Percentiles rank a stretch among this genome's conserved stretches.
These are phyloP conservation scores for Leucopternis melanops DNA, from an alignment of 2,113 vertebrate species.

Conservation along the genomic window DNA sequence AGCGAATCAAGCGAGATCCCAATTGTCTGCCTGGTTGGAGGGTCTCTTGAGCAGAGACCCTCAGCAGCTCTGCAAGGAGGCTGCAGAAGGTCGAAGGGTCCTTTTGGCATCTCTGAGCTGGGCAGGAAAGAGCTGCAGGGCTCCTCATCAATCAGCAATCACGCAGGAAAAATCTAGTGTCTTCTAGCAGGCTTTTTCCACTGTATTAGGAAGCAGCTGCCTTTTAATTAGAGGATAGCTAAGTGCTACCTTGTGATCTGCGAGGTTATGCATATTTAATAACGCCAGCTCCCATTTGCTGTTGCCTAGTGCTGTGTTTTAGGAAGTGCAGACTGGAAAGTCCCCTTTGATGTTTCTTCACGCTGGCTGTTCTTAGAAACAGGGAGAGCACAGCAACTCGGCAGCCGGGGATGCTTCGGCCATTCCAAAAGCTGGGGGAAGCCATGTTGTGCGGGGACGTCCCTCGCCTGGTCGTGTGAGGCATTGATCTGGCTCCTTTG, in stretches of 20 bases:
- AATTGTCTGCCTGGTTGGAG: background rate
- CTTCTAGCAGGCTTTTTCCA: background rate
- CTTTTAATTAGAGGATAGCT: slow-evolving; percentile 47
- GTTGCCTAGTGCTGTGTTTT: background rate
- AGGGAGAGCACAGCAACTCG: background rate
- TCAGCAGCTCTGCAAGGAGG: background rate
- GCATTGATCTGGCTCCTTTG: background rate
- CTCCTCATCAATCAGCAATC: background rate
- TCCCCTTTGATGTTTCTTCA: slow-evolving; percentile 31
- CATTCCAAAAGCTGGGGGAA: background rate
- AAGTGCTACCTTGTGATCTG: slow-evolving; percentile 22
- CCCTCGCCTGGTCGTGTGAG: background rate
- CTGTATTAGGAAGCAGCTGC: slow-evolving; percentile 4
- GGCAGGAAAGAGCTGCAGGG: background rate
- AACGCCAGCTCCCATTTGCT: background rate
- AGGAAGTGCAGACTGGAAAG: background rate
- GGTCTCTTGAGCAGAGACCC: background rate
- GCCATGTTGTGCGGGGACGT: background rate
- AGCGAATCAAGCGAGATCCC: background rate
- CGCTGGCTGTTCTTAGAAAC: background rate
- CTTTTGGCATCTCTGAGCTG: background rate
- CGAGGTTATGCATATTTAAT: slow-evolving; percentile 16
- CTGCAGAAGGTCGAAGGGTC: background rate
- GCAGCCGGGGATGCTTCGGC: background rate
- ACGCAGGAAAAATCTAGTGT: background rate